A percentile compares a stretch with the other conserved stretches of the same genome.
These are phyloP conservation scores for Elysia crispata DNA, from an alignment of 2,888 invertebrate species.

Conservation along the genomic window DNA sequence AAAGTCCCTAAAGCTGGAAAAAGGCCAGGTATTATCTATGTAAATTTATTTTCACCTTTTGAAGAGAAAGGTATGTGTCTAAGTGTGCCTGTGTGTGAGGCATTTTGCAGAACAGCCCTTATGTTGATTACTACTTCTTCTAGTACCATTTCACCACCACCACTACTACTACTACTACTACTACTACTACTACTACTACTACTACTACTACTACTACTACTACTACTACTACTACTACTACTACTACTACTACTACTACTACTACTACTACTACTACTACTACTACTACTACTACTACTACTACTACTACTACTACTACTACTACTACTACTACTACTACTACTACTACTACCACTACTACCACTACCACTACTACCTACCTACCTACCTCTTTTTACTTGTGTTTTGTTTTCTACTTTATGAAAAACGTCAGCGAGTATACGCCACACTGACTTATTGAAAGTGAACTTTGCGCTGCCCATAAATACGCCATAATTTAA, in stretches of 20 bases:
- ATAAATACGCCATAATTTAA: too few relatives aligned
- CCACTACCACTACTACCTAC: not conserved
- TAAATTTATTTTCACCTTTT: not conserved
- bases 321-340: constrained; percentile 10
- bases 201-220: not conserved
- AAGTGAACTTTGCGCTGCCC: too few relatives aligned
- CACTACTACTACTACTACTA: not conserved
- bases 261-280: not conserved
- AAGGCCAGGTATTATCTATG: too few relatives aligned
- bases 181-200: constrained; percentile 12
- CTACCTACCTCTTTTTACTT: too few relatives aligned
- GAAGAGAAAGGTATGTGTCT: not conserved
- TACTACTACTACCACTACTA: not conserved
- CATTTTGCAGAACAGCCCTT: not conserved
- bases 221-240: not conserved
- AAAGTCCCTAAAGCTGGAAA: too few relatives aligned
- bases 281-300: constrained; percentile 16
- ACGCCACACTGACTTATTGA: too few relatives aligned
- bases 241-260: not conserved
- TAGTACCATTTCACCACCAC: not conserved
- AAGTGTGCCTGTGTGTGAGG: not conserved
- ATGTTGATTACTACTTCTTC: not conserved
- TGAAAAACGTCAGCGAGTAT: too few relatives aligned
- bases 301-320: constrained; percentile 18
- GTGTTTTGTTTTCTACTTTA: too few relatives aligned